Evolutionary conservation across 2,888 invertebrate genomes (phyloP).

Genomic region (Epirrhoe alternata): DNA sequence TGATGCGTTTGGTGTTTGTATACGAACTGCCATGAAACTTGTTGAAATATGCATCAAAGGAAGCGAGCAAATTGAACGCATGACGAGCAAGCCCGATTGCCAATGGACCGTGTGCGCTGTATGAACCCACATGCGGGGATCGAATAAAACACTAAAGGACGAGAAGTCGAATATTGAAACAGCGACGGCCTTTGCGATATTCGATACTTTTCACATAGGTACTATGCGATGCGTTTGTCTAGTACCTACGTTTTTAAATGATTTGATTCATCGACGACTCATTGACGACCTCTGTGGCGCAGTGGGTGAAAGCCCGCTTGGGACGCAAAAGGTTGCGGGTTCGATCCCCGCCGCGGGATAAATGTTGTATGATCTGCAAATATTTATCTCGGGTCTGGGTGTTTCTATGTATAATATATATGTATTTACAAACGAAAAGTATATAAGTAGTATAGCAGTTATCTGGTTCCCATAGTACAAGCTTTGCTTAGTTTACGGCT

Average conservation of each 20-base stretch:
- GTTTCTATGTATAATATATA: too few species aligned
- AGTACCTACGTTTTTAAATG: conserved; percentile 25
- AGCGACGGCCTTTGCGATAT: conserved; percentile 18
- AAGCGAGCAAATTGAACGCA: conserved; percentile 61
- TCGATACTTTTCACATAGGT: conserved; percentile 27
- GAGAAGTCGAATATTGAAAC: conserved; percentile 38
- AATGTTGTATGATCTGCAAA: too few species aligned
- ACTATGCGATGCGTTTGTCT: conserved; percentile 12
- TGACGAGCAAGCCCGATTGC: conserved; percentile 53
- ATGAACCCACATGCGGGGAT: conserved; percentile 35
- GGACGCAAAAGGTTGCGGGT: too few species aligned
- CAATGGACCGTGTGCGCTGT: conserved; percentile 49
- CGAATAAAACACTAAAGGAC: conserved; percentile 43
- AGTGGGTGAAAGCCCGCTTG: too few species aligned
- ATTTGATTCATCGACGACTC: conserved; percentile 35
- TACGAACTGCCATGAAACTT: conserved; percentile 52
- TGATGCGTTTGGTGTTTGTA: conserved; percentile 50
- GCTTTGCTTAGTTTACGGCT: too few species aligned
- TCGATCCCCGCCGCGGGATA: too few species aligned
- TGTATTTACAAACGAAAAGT: too few species aligned
- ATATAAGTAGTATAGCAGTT: too few species aligned
- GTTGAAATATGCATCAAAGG: conserved; percentile 71
- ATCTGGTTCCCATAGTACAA: too few species aligned
- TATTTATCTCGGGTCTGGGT: too few species aligned
- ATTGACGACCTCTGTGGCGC: too few species aligned